phyloP scores from a whole-genome alignment of 1,140 invertebrate species.

The Macrobrachium nipponense region DNA sequence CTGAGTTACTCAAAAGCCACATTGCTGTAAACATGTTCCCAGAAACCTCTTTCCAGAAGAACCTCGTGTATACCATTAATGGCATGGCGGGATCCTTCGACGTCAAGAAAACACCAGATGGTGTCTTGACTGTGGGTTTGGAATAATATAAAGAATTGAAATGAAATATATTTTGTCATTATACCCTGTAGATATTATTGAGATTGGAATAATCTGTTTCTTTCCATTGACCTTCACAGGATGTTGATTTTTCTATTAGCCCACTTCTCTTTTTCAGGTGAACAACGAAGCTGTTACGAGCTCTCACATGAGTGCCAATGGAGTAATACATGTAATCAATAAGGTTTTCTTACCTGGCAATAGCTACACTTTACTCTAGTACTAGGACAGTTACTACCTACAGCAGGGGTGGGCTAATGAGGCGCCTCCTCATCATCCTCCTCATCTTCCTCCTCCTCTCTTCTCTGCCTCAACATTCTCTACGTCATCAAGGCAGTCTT shows the following conservation, averaged over 20 bases:
- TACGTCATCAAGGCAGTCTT: conserved; percentile 17
- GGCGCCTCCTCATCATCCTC: conserved; percentile 11
- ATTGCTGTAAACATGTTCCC: conserved; percentile 69
- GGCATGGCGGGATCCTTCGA: conserved; percentile 64
- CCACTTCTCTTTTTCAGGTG: conserved; percentile 65
- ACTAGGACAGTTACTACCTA: background rate
- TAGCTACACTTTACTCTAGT: conserved; percentile 37
- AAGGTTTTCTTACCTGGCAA: conserved; percentile 68
- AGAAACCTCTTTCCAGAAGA: conserved; percentile 67
- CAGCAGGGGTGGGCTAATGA: background rate
- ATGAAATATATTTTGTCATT: background rate
- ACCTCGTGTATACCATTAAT: conserved; percentile 68
- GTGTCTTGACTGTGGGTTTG: conserved; percentile 49
- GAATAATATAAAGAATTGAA: no score
- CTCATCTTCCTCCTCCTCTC: background rate
- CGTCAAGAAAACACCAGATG: conserved; percentile 57
- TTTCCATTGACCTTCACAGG: background rate
- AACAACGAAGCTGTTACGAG: conserved; percentile 69
- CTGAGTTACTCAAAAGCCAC: conserved; percentile 70
- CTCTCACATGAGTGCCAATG: conserved; percentile 73
- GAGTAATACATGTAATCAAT: conserved; percentile 74
- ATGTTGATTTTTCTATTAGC: background rate
- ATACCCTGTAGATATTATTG: background rate
- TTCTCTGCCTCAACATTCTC: conserved; percentile 4
- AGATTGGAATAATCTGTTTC: background rate